phyloP scores from a whole-genome alignment of 2,113 vertebrate genomes.

The Lutjanus erythropterus region DNA sequence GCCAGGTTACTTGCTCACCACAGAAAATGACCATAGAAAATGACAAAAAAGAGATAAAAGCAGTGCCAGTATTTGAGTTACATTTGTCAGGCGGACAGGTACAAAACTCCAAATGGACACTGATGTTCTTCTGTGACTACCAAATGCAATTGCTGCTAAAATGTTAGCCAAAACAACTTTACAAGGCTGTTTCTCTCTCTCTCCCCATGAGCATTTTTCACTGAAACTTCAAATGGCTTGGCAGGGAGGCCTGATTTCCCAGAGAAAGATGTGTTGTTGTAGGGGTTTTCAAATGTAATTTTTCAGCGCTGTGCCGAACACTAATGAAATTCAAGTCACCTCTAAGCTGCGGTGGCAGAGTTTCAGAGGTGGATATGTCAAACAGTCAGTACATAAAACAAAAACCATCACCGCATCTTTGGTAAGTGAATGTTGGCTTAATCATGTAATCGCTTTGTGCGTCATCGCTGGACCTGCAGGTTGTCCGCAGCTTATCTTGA shows the following conservation, averaged over 20 bases:
- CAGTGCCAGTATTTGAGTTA: too few relatives aligned
- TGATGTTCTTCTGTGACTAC: not conserved
- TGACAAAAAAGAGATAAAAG: too few relatives aligned
- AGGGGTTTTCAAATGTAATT: slow-evolving; percentile 7
- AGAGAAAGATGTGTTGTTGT: not conserved
- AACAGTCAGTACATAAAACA: not conserved
- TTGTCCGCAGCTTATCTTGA: too few relatives aligned
- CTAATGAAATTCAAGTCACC: slow-evolving; percentile 5
- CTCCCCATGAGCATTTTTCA: not conserved
- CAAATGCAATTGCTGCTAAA: not conserved
- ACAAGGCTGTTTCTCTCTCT: not conserved
- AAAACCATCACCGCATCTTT: not conserved
- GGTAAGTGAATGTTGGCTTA: not conserved
- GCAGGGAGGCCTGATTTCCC: not conserved
- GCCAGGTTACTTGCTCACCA: too few relatives aligned
- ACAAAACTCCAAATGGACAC: not conserved
- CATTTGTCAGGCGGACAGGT: not conserved
- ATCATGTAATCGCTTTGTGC: too few relatives aligned
- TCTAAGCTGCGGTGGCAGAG: not conserved
- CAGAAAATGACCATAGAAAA: too few relatives aligned
- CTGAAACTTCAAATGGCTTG: not conserved
- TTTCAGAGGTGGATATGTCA: not conserved
- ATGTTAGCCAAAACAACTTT: not conserved
- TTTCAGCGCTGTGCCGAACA: not conserved
- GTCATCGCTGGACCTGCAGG: too few relatives aligned